A percentile compares a stretch with the other conserved stretches of the same genome.
These are phyloP conservation scores for Jordanella pulchra DNA, from an alignment of 2,797 vertebrate species.

Conservation along the genomic window DNA sequence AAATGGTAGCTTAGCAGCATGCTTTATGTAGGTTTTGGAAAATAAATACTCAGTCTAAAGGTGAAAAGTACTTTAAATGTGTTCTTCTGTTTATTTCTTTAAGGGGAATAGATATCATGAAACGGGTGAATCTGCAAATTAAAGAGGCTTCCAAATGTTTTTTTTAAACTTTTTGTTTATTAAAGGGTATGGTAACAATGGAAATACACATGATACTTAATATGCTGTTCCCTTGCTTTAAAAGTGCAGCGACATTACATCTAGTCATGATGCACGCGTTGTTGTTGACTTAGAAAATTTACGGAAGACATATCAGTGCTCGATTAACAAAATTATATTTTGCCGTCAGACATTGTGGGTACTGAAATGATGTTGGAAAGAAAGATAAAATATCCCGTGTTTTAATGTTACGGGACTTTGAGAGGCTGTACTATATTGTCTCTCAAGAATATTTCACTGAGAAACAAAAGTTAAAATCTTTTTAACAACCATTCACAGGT, in stretches of 20 bases:
- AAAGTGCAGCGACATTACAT: constrained; percentile 63
- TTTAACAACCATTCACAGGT: constrained; percentile 76
- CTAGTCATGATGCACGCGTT: constrained; percentile 44
- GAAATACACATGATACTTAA: constrained; percentile 72
- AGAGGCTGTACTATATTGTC: constrained; percentile 77
- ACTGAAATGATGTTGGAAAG: constrained; percentile 41
- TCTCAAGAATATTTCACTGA: constrained; percentile 67
- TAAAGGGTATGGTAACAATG: constrained; percentile 78
- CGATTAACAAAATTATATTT: constrained; percentile 55
- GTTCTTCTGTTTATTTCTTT: neutral
- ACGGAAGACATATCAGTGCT: constrained; percentile 66
- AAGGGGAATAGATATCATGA: neutral
- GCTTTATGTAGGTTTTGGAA: neutral
- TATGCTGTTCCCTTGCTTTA: constrained; percentile 55
- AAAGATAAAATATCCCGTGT: constrained; percentile 48
- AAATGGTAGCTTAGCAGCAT: neutral
- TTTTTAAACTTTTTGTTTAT: constrained; percentile 75
- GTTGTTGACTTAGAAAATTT: constrained; percentile 63
- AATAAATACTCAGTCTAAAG: neutral
- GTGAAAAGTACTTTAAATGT: neutral
- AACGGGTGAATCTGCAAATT: neutral
- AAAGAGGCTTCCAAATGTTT: constrained; percentile 59
- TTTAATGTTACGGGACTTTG: constrained; percentile 59
- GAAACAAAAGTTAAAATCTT: constrained; percentile 72
- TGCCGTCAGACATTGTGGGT: constrained; percentile 43